Conservation (phyloP, 2,113 vertebrate species). For the Trachemys scripta region DNA sequence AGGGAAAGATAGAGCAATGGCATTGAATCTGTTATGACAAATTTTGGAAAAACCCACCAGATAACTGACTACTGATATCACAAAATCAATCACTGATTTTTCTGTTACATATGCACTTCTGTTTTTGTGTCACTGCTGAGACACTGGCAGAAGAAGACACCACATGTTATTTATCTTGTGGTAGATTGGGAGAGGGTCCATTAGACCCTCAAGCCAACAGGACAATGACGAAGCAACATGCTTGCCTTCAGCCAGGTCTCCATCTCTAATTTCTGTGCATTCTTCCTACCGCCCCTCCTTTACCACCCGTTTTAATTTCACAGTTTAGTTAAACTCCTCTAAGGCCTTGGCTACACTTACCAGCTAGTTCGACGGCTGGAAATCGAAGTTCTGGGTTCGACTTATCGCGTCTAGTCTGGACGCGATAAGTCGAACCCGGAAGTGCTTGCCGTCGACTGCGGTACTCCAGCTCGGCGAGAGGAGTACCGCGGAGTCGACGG, state of each 20-base stretch:
- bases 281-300: background rate
- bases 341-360: no score
- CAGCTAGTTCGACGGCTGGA: no score
- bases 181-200: background rate
- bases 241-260: background rate
- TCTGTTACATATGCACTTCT: rapidly evolving
- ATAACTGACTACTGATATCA: background rate
- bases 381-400: no score
- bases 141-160: background rate
- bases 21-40: background rate
- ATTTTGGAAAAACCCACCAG: background rate
- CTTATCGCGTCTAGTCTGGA: no score
- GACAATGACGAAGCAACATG: background rate
- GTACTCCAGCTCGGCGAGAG: no score
- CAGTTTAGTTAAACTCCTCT: conserved; percentile 16
- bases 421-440: no score
- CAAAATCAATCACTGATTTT: background rate
- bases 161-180: background rate
- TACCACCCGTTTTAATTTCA: background rate
- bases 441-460: no score
- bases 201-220: background rate
- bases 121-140: background rate
- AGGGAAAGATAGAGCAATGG: background rate
- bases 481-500: no score
- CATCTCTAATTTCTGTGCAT: background rate